phyloP scores from a whole-genome alignment of 2,797 vertebrate species.

The Ammospiza maritima region DNA sequence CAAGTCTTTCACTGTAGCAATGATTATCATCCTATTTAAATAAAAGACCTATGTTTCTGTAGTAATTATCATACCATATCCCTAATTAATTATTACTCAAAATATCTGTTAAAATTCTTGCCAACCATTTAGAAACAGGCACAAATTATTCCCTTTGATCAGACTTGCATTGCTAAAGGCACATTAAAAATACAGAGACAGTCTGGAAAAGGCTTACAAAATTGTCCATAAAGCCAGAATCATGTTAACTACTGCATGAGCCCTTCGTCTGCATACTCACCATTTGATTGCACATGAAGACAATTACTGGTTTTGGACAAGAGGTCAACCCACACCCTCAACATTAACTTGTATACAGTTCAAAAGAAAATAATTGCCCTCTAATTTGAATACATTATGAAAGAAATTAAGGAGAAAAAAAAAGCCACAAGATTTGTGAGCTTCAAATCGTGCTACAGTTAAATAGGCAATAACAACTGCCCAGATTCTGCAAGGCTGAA shows the following conservation, averaged over 20 bases:
- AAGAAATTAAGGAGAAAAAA: background rate
- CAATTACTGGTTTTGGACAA: conserved; percentile 16
- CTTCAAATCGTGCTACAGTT: background rate
- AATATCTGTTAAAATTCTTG: conserved; percentile 73
- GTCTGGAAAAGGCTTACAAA: conserved; percentile 59
- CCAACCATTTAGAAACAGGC: conserved; percentile 68
- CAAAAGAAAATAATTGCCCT: conserved; percentile 13
- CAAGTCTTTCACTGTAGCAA: conserved; percentile 61
- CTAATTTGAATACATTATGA: background rate
- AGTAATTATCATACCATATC: conserved; percentile 67
- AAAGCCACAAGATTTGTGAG: background rate
- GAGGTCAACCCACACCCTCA: conserved; percentile 5
- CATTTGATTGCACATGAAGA: background rate
- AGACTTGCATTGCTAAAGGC: conserved; percentile 69
- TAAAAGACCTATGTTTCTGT: conserved; percentile 69
- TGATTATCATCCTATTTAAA: conserved; percentile 71
- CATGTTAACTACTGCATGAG: conserved; percentile 49
- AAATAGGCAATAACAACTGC: background rate
- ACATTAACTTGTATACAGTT: background rate
- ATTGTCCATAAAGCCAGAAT: conserved; percentile 61
- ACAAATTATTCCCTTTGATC: conserved; percentile 74
- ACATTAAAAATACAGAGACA: conserved; percentile 65
- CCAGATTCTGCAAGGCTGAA: background rate
- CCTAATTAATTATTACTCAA: conserved; percentile 75
- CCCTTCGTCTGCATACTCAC: conserved; percentile 9